Evolutionary conservation across 2,113 vertebrate species (phyloP), one percentile per base, ranked within the genome.

Genomic region (Triplophysa tibetana): DNA sequence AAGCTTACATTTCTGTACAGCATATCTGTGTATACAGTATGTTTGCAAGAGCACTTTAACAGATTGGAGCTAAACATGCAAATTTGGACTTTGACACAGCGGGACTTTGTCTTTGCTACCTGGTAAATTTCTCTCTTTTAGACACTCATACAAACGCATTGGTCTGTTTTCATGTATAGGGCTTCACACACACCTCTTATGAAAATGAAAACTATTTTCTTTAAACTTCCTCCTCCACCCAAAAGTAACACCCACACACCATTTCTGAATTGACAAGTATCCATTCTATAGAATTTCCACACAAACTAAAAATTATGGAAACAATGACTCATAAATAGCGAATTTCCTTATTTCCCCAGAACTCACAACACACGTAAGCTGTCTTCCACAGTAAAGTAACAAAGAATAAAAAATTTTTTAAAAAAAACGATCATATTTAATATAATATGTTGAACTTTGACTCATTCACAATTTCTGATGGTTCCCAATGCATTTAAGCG

Each of bases 131-230:
- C n/a, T 33, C 45, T 11, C 8, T 45, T 45, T 45, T 38, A 38
- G 43, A 48, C 70, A 80, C 41, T 9, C 60, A 73, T 33, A 65
- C 48, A 65, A 23, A 56, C n/a, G 33, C 33, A 38, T n/a, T 1
- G 5, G 7, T 2, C 4, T 70, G 24, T 12, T 9, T 29, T 19
- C 62, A 45, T 78, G n/a, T 64, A 17, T 26, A 73, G 23, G 38
- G 24, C 10, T 50, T 80, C 29, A 11, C 16, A 48, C 38, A 21
- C 21, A 66, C 64, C 58, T 62, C 48, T 60, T 23, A 74, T 78
- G 38, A 75, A 68, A 75, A 58, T 38, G 50, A 21, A 52, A 62
- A 7, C 8, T 10, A 60, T 78, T 81, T 73, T 48, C 74, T 81
- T 33, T 19, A 56, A 16, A 13, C 24, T 65, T 21, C 24, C 41